Base-by-base conservation (phyloP, 1,140 invertebrate genomes). In the Scaptomyza montana region DNA sequence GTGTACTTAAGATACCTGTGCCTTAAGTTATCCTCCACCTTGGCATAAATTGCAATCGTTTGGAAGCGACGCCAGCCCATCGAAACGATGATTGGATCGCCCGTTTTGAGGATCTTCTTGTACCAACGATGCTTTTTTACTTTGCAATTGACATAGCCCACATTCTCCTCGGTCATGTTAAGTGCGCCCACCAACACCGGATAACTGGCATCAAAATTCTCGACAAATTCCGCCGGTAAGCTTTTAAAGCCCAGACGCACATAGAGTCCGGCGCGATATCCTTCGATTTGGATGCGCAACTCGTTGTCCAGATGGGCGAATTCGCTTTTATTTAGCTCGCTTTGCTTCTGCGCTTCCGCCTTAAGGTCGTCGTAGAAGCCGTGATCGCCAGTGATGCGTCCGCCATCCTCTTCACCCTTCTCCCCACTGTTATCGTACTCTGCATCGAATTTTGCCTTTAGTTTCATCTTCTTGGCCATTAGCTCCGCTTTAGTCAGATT, bases 51-150 rank as follows among this genome's bases (percentile, higher is more conserved):
- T 0, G 98, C 96, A 28, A 99, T 93, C 0, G 98, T 98, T 92
- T 99, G 99, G 89, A 99, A 99, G 45, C 99, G 93, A 69, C 99
- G 94, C 99, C 99, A 99, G 0, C 99, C 99, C 64, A 99, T 92
- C 0, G 98, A 99, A 55, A 99, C 94, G 65, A 99, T 98, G 0
- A 99, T 78, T 0, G 99, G 99, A 94, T 99, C 98, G 60, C 95
- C 94, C 0, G 97, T 98, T 93, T 99, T 99, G 0, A 99, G 92
- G 55, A 99, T 98, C 92, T 96, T 98, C 47, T 96, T 96, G 87
- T 99, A 97, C 98, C 98, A 99, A 51, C 99, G 95, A 92, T 99
- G 99, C 87, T 99, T 99, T 91, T 99, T 99, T 0, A 99, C 93
- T 87, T 96, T 95, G 79, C 97, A 96, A 87, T 98, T 98, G 0